Evolutionary conservation across 2,113 vertebrate genomes (phyloP).

Genomic region (Ptyas mucosa): DNA sequence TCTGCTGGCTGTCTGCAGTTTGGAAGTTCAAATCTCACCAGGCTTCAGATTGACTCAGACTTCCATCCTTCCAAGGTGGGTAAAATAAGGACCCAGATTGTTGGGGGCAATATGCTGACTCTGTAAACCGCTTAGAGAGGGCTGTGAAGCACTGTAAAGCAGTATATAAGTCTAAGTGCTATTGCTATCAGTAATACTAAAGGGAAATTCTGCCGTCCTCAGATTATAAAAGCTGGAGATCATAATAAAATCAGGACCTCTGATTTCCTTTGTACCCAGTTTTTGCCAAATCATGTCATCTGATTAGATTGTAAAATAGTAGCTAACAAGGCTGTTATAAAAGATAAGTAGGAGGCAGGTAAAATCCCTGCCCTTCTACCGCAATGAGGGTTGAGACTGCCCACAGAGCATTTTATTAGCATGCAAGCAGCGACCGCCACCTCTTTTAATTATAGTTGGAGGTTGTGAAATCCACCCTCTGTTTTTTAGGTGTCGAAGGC

Average conservation of each 20-base stretch:
- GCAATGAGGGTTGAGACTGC: background rate
- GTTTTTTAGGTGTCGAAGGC: background rate
- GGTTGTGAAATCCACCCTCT: conserved; percentile 9
- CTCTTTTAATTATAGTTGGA: conserved; percentile 6
- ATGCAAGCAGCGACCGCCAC: background rate
- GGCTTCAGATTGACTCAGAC: too few relatives aligned
- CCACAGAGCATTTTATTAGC: background rate
- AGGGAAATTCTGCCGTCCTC: background rate
- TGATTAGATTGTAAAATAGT: background rate
- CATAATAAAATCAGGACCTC: background rate
- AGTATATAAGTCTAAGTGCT: too few relatives aligned
- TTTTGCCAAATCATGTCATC: background rate
- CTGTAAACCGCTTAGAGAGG: too few relatives aligned
- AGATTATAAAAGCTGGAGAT: background rate
- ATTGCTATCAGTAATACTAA: background rate
- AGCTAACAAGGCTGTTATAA: background rate
- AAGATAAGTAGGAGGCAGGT: background rate
- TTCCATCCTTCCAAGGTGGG: too few relatives aligned
- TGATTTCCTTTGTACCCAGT: background rate
- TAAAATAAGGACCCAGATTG: too few relatives aligned
- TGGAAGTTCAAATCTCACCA: too few relatives aligned
- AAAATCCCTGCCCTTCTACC: background rate
- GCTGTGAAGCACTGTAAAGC: too few relatives aligned
- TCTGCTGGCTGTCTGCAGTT: too few relatives aligned
- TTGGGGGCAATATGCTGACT: too few relatives aligned